These are phyloP conservation scores for Porites evermanni DNA, from an alignment of 92 coral and sea anemone species.

Conservation along the genomic window DNA sequence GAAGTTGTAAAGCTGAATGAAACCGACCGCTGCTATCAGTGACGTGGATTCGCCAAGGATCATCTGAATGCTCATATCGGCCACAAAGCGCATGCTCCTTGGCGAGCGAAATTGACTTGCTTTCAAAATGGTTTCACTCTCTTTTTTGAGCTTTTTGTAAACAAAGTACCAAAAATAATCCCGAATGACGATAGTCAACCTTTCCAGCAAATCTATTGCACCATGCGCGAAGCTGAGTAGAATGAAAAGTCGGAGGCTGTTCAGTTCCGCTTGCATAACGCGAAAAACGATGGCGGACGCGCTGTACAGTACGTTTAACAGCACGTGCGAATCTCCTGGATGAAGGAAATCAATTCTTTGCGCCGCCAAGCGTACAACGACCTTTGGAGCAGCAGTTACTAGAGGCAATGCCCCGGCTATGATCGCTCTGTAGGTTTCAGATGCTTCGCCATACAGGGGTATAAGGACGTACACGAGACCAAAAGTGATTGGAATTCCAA, in stretches of 20 bases:
- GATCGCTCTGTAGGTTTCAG: background rate
- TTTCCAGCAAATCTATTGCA: constrained; percentile 51
- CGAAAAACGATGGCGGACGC: constrained; percentile 60
- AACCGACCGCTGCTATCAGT: constrained; percentile 65
- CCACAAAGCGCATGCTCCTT: constrained; percentile 73
- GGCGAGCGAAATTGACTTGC: constrained; percentile 52
- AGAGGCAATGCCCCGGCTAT: constrained; percentile 38
- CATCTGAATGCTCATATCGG: constrained; percentile 75
- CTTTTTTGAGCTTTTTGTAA: constrained; percentile 29
- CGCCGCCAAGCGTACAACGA: constrained; percentile 49
- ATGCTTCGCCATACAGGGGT: constrained; percentile 1
- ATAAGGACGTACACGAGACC: background rate
- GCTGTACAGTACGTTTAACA: constrained; percentile 41
- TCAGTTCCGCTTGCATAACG: constrained; percentile 74
- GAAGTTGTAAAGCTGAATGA: constrained; percentile 60
- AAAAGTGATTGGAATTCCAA: constrained; percentile 37
- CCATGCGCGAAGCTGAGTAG: constrained; percentile 68
- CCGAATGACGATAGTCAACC: constrained; percentile 60
- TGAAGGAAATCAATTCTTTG: constrained; percentile 54
- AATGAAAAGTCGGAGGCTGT: constrained; percentile 42
- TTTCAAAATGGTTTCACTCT: constrained; percentile 3
- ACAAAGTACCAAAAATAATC: constrained; percentile 70
- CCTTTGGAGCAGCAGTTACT: constrained; percentile 53
- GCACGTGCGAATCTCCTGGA: constrained; percentile 53
- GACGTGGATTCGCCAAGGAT: constrained; percentile 70